Conservation (phyloP, 2,888 invertebrate species). For the Pomacea canaliculata region DNA sequence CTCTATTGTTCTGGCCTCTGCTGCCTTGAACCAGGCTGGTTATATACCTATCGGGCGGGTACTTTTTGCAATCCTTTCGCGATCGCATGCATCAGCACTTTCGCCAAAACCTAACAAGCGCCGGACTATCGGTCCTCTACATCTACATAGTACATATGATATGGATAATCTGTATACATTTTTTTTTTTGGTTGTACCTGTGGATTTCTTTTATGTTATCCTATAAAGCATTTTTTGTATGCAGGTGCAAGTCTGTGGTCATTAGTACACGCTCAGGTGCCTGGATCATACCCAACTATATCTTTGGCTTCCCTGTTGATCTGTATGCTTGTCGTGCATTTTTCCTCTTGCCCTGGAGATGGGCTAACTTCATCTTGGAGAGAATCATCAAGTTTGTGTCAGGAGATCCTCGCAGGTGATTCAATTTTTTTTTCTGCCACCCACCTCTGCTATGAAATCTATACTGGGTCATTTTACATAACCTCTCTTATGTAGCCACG, state of each 20-base stretch:
- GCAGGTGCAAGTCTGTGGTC: slow-evolving; percentile 61
- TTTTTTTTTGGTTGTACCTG: too few species aligned
- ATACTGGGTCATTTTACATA: not conserved
- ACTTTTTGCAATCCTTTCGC: too few species aligned
- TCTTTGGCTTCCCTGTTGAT: slow-evolving; percentile 61
- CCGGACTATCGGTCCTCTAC: too few species aligned
- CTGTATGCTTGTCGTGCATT: slow-evolving; percentile 61
- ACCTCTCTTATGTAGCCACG: not conserved
- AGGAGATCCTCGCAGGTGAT: slow-evolving; percentile 59
- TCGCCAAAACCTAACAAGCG: too few species aligned
- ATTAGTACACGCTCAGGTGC: slow-evolving; percentile 66
- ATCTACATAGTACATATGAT: too few species aligned
- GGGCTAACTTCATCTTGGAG: slow-evolving; percentile 55
- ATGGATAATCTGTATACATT: too few species aligned
- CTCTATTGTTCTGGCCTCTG: too few species aligned
- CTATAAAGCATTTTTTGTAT: slow-evolving; percentile 10
- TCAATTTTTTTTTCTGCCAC: not conserved
- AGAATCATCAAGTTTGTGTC: slow-evolving; percentile 50
- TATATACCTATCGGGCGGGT: too few species aligned
- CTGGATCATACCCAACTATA: slow-evolving; percentile 66
- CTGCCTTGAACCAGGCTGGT: too few species aligned
- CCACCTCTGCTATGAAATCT: not conserved
- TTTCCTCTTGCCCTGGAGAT: slow-evolving; percentile 55
- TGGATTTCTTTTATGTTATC: too few species aligned
- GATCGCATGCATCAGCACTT: too few species aligned